Percentiles rank a stretch among this genome's conserved stretches.
Evolutionary conservation across 2,797 vertebrate species (phyloP).

Genomic region (Melanotaenia nigrans): DNA sequence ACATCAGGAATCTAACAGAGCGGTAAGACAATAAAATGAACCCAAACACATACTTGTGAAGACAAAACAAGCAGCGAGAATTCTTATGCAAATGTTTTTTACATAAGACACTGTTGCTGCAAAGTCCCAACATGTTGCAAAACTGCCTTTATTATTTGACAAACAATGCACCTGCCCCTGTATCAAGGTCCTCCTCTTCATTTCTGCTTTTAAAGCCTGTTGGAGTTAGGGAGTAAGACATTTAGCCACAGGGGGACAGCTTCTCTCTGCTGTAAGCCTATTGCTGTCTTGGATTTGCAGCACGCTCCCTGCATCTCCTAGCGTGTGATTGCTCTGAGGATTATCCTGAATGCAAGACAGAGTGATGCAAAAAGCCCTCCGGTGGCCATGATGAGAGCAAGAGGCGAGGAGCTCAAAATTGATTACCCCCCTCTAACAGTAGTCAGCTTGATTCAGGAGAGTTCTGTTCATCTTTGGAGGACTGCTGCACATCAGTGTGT

Average conservation of each 20-base stretch:
- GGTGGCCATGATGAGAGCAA: conserved; percentile 72
- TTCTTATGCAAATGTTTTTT: conserved; percentile 15
- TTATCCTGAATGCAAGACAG: conserved; percentile 74
- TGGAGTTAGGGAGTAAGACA: conserved; percentile 72
- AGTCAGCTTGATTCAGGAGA: conserved; percentile 60
- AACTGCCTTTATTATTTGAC: conserved; percentile 48
- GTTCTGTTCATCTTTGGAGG: conserved; percentile 63
- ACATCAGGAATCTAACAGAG: conserved; percentile 81
- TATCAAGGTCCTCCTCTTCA: conserved; percentile 57
- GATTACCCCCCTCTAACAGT: conserved; percentile 70
- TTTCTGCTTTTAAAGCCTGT: conserved; percentile 49
- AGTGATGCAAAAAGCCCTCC: conserved; percentile 77
- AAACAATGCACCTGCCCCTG: conserved; percentile 60
- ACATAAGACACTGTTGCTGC: conserved; percentile 42
- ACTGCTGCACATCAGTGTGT: conserved; percentile 27
- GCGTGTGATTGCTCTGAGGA: conserved; percentile 79
- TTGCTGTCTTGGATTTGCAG: conserved; percentile 73
- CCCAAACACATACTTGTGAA: conserved; percentile 30
- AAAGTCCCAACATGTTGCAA: conserved; percentile 38
- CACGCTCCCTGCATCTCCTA: conserved; percentile 71
- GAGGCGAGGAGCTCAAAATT: conserved; percentile 69
- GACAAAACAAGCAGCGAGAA: conserved; percentile 25
- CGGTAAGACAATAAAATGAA: conserved; percentile 80
- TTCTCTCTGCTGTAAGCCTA: conserved; percentile 74
- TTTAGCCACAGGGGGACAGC: conserved; percentile 75